Evolutionary conservation across 2,113 vertebrate genomes (phyloP).

Genomic region (Callorhinus ursinus): DNA sequence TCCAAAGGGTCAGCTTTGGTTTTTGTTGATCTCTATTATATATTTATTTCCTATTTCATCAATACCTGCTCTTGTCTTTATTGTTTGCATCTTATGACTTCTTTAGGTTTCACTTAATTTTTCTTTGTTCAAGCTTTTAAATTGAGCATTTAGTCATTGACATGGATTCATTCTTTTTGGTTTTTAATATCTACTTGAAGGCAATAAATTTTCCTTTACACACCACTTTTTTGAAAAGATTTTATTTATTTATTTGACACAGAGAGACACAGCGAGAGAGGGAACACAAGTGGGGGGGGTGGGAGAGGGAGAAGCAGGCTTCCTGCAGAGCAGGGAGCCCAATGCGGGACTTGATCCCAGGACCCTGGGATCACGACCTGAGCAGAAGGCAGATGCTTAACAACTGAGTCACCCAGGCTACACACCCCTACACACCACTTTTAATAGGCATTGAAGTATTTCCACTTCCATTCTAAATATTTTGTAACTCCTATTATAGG

Average conservation of each 20-base stretch:
- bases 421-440: background rate
- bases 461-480: background rate
- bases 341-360: no score
- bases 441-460: background rate
- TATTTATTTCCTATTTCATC: background rate
- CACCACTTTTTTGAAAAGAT: background rate
- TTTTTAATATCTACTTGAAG: background rate
- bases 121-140: background rate
- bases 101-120: background rate
- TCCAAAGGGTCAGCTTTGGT: background rate
- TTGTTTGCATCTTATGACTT: background rate
- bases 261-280: no score
- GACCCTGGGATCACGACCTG: no score
- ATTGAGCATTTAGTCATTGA: background rate
- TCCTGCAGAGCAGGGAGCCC: no score
- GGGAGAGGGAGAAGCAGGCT: no score
- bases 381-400: no score
- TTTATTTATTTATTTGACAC: no score
- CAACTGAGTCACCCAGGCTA: no score
- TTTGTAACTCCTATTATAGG: background rate
- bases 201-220: background rate
- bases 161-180: background rate
- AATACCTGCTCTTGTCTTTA: background rate
- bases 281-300: no score
- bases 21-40: background rate